Base-by-base conservation (phyloP, 2,113 vertebrate species). In the Ancistrus triradiatus region DNA sequence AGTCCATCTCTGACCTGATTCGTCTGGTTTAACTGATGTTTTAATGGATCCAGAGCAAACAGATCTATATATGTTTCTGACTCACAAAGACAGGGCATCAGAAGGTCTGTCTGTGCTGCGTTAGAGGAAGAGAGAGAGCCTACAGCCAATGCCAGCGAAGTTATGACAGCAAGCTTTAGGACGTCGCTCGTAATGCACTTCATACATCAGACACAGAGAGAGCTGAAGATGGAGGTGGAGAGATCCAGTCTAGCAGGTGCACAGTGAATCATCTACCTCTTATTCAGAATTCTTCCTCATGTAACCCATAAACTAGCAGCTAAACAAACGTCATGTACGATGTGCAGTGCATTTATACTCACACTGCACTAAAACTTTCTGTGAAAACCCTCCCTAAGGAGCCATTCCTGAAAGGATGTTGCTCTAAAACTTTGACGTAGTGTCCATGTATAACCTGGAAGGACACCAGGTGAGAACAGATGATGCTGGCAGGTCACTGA, bases 151-250 rank as follows among this genome's bases (percentile, higher is more conserved):
- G 7, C 24, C 42, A 67, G 38, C 13, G 27, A 46, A 68, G 60
- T 60, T 60, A 68, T 61, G 57, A 46, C 47, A 3, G 25, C 18
- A 42, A 17, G 37, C 57, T 60, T 61, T 22, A 10, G 33, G 48
- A 49, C 38, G 33, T 68, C 56, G 33, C 52, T 48, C 57, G 15
- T 52, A 27, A 35, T 21, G 33, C 6, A 6, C 46, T 37, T 15
- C 38, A 53, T 68, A 25, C 24, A 47, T 61, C 66, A 37, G 22
- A 48, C 40, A 37, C n/a, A 53, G 44, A 35, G 21, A 24, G n/a
- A 24, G 10, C 2, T 11, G 52, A 46, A 62, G 22, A 57, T n/a
- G 18, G 21, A 21, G 33, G 11, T 31, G 28, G 15, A 58, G 37
- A 63, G 31, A 42, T 14, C n/a, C 11, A 42, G 38, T 6, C 14